Evolutionary conservation across 2,888 invertebrate genomes (phyloP).

Genomic region (Pammene fasciana): DNA sequence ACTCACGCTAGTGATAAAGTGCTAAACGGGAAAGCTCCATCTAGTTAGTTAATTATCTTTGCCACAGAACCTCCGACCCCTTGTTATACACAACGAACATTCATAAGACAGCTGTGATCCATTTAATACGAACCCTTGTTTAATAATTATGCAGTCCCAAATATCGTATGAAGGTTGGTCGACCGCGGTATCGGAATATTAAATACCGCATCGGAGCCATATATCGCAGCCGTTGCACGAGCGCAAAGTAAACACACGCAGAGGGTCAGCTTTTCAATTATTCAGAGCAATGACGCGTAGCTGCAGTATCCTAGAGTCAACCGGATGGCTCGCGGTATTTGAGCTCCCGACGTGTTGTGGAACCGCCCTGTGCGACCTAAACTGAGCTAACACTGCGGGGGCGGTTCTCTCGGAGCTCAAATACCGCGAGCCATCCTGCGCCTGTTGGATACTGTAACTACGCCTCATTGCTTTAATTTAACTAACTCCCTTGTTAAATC

Average conservation of each 20-base stretch:
- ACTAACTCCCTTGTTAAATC: too few species aligned
- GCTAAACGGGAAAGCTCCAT: not conserved
- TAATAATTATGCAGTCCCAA: constrained; percentile 38
- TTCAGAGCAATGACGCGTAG: too few species aligned
- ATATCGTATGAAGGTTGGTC: constrained; percentile 32
- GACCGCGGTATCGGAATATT: constrained; percentile 39
- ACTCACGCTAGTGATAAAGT: not conserved
- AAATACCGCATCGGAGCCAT: constrained; percentile 37
- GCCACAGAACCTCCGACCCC: not conserved
- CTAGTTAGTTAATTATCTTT: not conserved
- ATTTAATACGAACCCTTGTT: constrained; percentile 31
- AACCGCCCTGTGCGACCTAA: too few species aligned
- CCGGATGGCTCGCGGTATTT: too few species aligned
- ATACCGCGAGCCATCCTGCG: too few species aligned
- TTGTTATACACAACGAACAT: constrained; percentile 16
- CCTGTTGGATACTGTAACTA: too few species aligned
- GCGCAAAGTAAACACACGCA: constrained; percentile 6
- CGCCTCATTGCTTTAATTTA: too few species aligned
- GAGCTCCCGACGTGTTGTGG: too few species aligned
- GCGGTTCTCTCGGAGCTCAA: too few species aligned
- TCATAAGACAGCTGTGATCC: constrained; percentile 27
- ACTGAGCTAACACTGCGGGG: too few species aligned
- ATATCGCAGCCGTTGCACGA: constrained; percentile 37
- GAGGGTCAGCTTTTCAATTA: not conserved
- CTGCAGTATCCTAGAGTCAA: too few species aligned